Conservation (phyloP, 2,888 invertebrate species). For the Chymomyza caudatula region DNA sequence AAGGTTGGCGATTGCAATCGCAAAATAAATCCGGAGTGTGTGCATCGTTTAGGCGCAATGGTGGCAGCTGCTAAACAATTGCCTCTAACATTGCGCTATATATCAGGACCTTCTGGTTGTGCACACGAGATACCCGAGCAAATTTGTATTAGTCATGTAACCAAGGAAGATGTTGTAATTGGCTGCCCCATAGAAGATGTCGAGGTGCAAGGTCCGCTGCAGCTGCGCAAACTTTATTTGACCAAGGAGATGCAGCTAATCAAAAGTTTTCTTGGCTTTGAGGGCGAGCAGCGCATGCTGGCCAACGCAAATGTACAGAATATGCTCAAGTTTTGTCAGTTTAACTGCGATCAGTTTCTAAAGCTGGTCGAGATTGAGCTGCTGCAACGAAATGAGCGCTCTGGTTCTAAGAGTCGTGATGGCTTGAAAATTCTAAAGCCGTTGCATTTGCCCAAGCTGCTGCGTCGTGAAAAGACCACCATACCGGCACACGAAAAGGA, state of each 20-base stretch:
- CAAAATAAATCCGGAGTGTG: slow-evolving; percentile 77
- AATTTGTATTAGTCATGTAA: slow-evolving; percentile 73
- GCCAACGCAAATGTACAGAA: slow-evolving; percentile 78
- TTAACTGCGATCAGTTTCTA: slow-evolving; percentile 77
- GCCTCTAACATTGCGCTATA: slow-evolving; percentile 75
- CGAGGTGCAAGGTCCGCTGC: slow-evolving; percentile 77
- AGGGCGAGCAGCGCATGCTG: slow-evolving; percentile 77
- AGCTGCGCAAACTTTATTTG: slow-evolving; percentile 79
- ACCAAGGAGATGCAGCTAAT: slow-evolving; percentile 75
- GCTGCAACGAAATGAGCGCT: slow-evolving; percentile 76
- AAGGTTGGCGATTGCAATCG: slow-evolving; percentile 70
- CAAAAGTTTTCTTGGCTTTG: slow-evolving; percentile 76
- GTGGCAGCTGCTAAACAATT: slow-evolving; percentile 70
- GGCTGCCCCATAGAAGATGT: slow-evolving; percentile 80
- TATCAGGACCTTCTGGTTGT: slow-evolving; percentile 74
- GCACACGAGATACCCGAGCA: slow-evolving; percentile 74
- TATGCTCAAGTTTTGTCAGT: slow-evolving; percentile 77
- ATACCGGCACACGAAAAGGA: slow-evolving; percentile 80
- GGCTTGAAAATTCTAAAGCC: slow-evolving; percentile 81
- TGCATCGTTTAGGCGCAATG: slow-evolving; percentile 75
- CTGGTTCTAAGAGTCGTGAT: slow-evolving; percentile 79
- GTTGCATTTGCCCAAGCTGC: slow-evolving; percentile 74
- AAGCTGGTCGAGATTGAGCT: slow-evolving; percentile 77
- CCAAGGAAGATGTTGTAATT: slow-evolving; percentile 78
- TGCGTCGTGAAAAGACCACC: slow-evolving; percentile 77